phyloP scores from a whole-genome alignment of 2,113 vertebrate species.

The Forbesichthys agassizii region DNA sequence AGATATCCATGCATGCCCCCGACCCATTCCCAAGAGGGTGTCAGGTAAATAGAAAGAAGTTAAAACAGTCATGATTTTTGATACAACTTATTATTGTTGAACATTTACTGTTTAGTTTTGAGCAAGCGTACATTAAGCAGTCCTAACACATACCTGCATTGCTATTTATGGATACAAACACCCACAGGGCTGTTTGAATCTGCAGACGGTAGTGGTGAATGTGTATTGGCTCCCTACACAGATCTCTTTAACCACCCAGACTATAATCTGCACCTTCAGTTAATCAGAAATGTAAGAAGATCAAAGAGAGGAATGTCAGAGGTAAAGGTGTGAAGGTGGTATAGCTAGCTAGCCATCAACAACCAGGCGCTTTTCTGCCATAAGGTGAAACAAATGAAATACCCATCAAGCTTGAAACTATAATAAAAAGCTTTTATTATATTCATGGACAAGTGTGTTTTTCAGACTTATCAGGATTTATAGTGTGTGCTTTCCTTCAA shows the following conservation, averaged over 20 bases:
- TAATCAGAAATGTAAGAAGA: too few species aligned
- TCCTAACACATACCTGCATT: slow-evolving; percentile 1
- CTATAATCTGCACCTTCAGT: too few species aligned
- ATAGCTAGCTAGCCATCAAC: too few species aligned
- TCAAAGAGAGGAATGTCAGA: too few species aligned
- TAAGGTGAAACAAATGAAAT: not conserved
- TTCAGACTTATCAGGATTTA: not conserved
- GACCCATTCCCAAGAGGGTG: slow-evolving; percentile 24
- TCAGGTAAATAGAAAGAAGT: slow-evolving; percentile 31
- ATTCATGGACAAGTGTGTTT: not conserved
- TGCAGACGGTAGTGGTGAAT: too few species aligned
- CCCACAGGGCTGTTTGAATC: not conserved
- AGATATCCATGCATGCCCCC: slow-evolving; percentile 56
- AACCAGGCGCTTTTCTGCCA: slow-evolving; percentile 9
- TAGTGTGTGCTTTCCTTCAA: not conserved
- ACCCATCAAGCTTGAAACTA: too few species aligned
- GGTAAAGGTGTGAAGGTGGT: too few species aligned
- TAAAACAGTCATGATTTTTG: slow-evolving; percentile 4
- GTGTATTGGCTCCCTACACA: too few species aligned
- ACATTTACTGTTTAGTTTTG: not conserved
- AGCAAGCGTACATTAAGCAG: too few species aligned
- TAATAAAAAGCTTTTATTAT: too few species aligned
- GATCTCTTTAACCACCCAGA: too few species aligned
- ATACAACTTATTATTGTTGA: not conserved
- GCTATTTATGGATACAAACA: slow-evolving; percentile 34